Evolutionary conservation across 2,888 invertebrate species (phyloP), one percentile per base, ranked within the genome.

Genomic region (Agrilus mali): DNA sequence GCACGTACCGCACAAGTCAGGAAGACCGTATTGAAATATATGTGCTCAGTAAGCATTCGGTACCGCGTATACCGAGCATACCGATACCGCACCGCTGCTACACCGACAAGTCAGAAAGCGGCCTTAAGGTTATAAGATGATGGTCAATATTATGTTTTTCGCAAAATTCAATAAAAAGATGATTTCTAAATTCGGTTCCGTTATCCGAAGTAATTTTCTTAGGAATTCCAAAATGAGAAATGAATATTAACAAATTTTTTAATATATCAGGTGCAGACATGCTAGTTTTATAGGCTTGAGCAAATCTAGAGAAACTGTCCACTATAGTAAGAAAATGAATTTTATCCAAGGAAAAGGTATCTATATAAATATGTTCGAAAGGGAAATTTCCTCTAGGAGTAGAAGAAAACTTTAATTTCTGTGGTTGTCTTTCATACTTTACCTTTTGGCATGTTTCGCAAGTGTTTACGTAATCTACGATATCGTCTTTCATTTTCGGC

Each of bases 231-330:
- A 45, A 47, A 35, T 48, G 48, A 2, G 46, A 46, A 31, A 53
- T 48, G 27, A 44, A 52, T 40, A 40, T 42, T 33, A 54, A 41
- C 13, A 54, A 15, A 15, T 43, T 51, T 32, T 47, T 47, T 7
- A 40, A 40, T 5, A 37, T 47, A 45, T 53, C 50, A 10, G 49
- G 38, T 13, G 46, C 39, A 32, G 40, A 43, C 34, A 39, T 14
- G 2, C 37, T 43, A 13, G 17, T 39, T 7, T 43, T 33, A 15
- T 49, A 48, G 2, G 51, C 50, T 42, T 50, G 45, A 13, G 44
- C 47, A 36, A 49, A 47, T 49, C 51, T 53, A 12, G 53, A 51
- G 32, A 53, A 51, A 17, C 46, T 40, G 35, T 54, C 53, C 14
- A 50, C 43, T 7, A 53, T 49, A 4, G 50, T 53, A 14, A 50